These are phyloP conservation scores for Drosophila dunni DNA, from an alignment of 1,140 invertebrate species.

Conservation along the genomic window DNA sequence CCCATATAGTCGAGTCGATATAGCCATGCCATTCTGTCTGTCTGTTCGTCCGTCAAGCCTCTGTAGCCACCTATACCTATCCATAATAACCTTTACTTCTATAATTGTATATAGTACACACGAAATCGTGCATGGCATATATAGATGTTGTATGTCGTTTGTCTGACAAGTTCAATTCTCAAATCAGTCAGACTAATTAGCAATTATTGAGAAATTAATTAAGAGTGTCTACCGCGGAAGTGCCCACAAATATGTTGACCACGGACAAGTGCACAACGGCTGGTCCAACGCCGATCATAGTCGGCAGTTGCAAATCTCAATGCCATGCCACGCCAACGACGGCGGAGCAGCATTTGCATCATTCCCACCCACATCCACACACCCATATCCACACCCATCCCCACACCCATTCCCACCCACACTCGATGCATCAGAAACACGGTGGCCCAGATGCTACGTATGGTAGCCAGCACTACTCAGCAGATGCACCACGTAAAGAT, in stretches of 20 bases:
- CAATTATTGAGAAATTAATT: constrained; percentile 52
- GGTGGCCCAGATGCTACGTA: no score
- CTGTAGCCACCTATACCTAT: background rate
- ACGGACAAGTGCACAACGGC: constrained; percentile 58
- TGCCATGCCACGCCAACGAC: constrained; percentile 37
- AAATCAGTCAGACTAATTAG: background rate
- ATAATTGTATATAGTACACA: background rate
- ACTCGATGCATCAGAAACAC: constrained; percentile 31
- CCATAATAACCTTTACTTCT: constrained; percentile 4
- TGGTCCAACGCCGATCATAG: constrained; percentile 53
- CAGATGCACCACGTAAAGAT: constrained; percentile 70
- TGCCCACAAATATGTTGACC: constrained; percentile 43
- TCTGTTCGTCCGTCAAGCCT: no score
- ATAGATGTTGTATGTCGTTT: background rate
- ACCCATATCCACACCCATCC: background rate
- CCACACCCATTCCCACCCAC: background rate
- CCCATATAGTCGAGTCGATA: no score
- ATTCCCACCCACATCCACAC: constrained; percentile 31
- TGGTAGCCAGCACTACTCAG: constrained; percentile 72
- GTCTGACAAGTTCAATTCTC: constrained; percentile 35
- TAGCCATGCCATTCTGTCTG: no score
- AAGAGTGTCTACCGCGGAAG: background rate
- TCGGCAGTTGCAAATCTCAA: constrained; percentile 54
- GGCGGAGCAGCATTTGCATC: constrained; percentile 46
- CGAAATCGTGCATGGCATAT: no score